Evolutionary conservation across 2,888 invertebrate genomes (phyloP).

Genomic region (Pachycephus smyrnensis): DNA sequence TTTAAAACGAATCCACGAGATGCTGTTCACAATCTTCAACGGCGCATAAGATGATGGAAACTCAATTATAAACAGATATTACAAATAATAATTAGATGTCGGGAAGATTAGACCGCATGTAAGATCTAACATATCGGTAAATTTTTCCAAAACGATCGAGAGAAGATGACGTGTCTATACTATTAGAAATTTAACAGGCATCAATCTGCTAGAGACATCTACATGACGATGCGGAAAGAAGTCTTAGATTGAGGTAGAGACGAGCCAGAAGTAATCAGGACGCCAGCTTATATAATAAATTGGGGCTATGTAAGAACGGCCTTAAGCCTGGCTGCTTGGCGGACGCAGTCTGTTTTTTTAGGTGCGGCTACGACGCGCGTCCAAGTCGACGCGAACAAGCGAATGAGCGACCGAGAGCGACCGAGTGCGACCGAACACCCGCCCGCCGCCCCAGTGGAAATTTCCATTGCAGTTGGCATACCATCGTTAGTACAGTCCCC

Average conservation of each 20-base stretch:
- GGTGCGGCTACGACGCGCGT: constrained; percentile 45
- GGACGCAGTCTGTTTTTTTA: constrained; percentile 52
- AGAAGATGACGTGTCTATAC: not conserved
- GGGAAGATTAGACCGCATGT: not conserved
- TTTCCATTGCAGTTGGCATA: constrained; percentile 64
- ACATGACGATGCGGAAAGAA: not conserved
- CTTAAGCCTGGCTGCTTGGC: constrained; percentile 35
- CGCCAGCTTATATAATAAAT: constrained; percentile 15
- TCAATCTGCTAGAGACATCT: not conserved
- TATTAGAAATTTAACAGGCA: not conserved
- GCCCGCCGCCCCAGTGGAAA: constrained; percentile 54
- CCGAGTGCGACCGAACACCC: not conserved
- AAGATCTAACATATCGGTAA: not conserved
- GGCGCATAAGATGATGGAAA: not conserved
- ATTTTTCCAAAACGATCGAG: not conserved
- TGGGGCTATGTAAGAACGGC: constrained; percentile 34
- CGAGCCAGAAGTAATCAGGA: not conserved
- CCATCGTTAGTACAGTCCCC: constrained; percentile 55
- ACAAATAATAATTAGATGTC: not conserved
- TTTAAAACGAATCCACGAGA: not conserved
- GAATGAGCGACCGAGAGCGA: constrained; percentile 9
- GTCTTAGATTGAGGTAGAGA: not conserved
- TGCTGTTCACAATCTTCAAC: not conserved
- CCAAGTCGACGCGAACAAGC: constrained; percentile 47
- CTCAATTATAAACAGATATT: not conserved